These are phyloP conservation scores for Tinamus major DNA, from an alignment of 2,797 vertebrate species.

Conservation along the genomic window DNA sequence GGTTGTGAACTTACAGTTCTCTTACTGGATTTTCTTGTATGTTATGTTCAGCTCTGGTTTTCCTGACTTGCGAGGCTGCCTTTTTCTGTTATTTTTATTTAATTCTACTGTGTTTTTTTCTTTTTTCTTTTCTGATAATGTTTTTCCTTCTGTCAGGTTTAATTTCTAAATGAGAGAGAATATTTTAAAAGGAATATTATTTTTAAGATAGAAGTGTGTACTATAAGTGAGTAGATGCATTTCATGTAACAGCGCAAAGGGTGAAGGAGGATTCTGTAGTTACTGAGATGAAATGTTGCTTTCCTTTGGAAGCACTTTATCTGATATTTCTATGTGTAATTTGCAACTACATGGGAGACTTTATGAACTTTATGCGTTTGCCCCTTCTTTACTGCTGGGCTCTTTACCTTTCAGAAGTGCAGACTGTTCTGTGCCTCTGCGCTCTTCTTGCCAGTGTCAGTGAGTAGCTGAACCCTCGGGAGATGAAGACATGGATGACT, in stretches of 20 bases:
- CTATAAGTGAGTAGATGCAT: neutral
- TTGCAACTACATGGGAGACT: neutral
- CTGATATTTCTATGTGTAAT: neutral
- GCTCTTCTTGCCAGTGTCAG: neutral
- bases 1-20: neutral
- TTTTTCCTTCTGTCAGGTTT: neutral
- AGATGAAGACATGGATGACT: neutral
- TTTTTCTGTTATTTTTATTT: neutral
- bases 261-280: neutral
- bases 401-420: neutral
- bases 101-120: neutral
- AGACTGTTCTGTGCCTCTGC: neutral
- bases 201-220: neutral
- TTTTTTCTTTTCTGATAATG: neutral
- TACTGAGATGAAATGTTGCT: neutral
- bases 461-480: neutral
- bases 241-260: neutral
- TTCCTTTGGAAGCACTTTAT: neutral
- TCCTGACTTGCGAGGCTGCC: neutral
- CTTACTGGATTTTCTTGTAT: neutral
- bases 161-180: neutral
- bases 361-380: neutral
- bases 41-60: neutral
- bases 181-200: neutral
- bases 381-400: neutral